Conservation (phyloP, 2,797 vertebrate genomes). For the Lepidocolaptes lacrymiger region DNA sequence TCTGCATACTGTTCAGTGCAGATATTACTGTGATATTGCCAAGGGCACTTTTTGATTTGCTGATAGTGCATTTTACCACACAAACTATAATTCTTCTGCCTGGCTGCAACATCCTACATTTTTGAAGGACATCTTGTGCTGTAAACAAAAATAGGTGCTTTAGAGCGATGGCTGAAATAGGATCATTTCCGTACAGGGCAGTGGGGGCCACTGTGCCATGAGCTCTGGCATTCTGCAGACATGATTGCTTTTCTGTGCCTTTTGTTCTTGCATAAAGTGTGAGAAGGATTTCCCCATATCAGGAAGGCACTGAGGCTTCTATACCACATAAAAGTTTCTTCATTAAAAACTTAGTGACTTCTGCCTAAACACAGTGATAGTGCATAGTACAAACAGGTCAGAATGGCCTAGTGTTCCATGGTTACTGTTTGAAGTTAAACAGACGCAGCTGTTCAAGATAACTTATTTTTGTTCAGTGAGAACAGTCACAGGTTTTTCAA, state of each 20-base stretch:
- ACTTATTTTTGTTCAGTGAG: neutral
- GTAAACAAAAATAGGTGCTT: neutral
- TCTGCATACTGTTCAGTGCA: neutral
- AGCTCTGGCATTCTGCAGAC: neutral
- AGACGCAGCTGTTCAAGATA: neutral
- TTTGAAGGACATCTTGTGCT: neutral
- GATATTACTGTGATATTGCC: neutral
- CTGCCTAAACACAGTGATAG: neutral
- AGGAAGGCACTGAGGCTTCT: neutral
- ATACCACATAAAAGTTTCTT: neutral
- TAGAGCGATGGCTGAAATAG: neutral
- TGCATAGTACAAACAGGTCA: neutral
- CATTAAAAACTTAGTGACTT: neutral
- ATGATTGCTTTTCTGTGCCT: neutral
- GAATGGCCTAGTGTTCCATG: neutral
- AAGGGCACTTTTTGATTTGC: neutral
- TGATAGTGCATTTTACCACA: neutral
- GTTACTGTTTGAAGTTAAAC: neutral
- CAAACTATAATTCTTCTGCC: neutral
- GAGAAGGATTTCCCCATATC: neutral
- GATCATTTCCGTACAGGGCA: neutral
- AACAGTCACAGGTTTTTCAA: neutral
- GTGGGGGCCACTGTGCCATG: neutral
- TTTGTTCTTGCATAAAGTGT: neutral
- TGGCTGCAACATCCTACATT: neutral